Conservation (phyloP, 2,888 invertebrate genomes). For the Muscina levida region DNA sequence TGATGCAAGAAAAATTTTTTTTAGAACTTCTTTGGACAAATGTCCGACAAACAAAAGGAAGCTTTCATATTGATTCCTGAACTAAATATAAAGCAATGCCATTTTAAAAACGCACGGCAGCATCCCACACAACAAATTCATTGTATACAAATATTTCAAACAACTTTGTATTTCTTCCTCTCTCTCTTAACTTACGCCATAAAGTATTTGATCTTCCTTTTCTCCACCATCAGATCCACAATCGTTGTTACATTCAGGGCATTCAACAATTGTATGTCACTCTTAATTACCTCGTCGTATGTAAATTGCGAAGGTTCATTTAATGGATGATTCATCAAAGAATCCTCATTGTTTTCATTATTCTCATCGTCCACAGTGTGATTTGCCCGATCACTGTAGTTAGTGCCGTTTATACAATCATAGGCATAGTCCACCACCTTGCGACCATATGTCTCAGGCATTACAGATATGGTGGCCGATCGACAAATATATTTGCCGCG, state of each 20-base stretch:
- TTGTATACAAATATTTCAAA: too few species aligned
- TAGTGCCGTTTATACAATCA: slow-evolving; percentile 73
- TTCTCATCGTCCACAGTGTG: slow-evolving; percentile 72
- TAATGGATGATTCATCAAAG: slow-evolving; percentile 72
- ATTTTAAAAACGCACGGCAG: too few species aligned
- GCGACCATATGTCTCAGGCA: slow-evolving; percentile 87
- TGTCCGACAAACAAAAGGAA: too few species aligned
- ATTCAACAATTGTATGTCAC: slow-evolving; percentile 86
- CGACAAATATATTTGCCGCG: slow-evolving; percentile 87
- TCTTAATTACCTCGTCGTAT: slow-evolving; percentile 77
- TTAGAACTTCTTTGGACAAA: too few species aligned
- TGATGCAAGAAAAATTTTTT: too few species aligned
- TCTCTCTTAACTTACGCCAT: slow-evolving; percentile 85
- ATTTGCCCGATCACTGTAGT: slow-evolving; percentile 60
- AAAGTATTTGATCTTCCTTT: slow-evolving; percentile 90
- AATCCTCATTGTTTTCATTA: slow-evolving; percentile 75
- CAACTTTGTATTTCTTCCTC: too few species aligned
- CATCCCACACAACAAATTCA: too few species aligned
- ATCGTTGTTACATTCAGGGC: slow-evolving; percentile 86
- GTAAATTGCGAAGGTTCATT: slow-evolving; percentile 73
- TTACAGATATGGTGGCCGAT: slow-evolving; percentile 87
- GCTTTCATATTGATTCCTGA: too few species aligned
- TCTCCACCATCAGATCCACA: slow-evolving; percentile 91
- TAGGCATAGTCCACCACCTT: slow-evolving; percentile 82
- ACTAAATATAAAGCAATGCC: too few species aligned